A percentile compares a stretch with the other conserved stretches of the same genome.
Evolutionary conservation across 2,797 vertebrate species (phyloP).

Genomic region (Lutjanus campechanus): DNA sequence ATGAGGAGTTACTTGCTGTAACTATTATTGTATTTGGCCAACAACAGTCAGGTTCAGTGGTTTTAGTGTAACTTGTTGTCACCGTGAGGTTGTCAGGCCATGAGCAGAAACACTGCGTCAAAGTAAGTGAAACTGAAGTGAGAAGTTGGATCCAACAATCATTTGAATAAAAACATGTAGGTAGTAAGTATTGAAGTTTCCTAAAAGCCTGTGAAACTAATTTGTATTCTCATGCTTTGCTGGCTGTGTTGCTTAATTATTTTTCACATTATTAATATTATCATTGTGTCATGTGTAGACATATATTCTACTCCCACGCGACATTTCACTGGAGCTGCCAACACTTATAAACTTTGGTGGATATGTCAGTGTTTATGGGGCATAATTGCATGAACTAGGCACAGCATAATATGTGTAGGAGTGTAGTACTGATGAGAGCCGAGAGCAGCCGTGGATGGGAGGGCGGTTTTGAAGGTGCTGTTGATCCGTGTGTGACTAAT

Average conservation of each 20-base stretch:
- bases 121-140: no score
- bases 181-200: no score
- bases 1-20: no score
- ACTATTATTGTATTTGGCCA: no score
- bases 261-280: not conserved
- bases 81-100: no score
- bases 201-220: no score
- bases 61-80: not conserved
- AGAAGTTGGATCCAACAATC: no score
- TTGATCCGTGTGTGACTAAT: constrained; percentile 60
- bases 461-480: constrained; percentile 22
- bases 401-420: constrained; percentile 23
- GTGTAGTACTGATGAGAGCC: constrained; percentile 39
- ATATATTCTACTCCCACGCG: not conserved
- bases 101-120: no score
- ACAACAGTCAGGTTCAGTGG: not conserved
- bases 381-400: constrained; percentile 16
- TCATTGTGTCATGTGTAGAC: not conserved
- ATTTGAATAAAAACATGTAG: no score
- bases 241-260: not conserved
- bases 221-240: no score
- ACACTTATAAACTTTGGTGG: not conserved
- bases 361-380: constrained; percentile 16
- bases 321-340: not conserved
- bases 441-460: constrained; percentile 26